Evolutionary conservation across 2,113 vertebrate species (phyloP), one percentile per base, ranked within the genome.

Genomic region (Pomatorhinus ruficollis): DNA sequence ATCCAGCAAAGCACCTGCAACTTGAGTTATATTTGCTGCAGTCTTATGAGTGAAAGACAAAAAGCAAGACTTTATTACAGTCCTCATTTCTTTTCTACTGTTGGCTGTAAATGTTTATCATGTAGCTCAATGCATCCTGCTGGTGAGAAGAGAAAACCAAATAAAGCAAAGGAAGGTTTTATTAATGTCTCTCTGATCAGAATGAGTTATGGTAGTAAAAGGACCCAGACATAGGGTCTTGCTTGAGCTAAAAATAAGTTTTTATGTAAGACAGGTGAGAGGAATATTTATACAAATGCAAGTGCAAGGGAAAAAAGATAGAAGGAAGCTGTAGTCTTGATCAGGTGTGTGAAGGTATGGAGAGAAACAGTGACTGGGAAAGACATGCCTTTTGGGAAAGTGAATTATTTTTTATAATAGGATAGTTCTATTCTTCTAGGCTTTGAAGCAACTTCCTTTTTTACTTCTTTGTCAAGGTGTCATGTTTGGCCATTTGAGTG

Each of bases 11-110:
- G 21, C 9, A 49, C 28, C 70, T 87, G n/a, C n/a, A 64, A 60
- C 31, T 28, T 23, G 35, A 33, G 45, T 87, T 74, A 24, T 35
- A 42, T 70, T 94, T 85, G 56, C 42, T 87, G 75, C 49, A 91
- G 59, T 60, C 57, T 78, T 80, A 52, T 45, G 45, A 85, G 33
- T n/a, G 30, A 87, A 91, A 84, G 49, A 89, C 47, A 84, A 82
- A 89, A 91, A 78, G 20, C 2, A 15, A 69, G 50, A 68, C 16
- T 83, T 49, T 85, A 25, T 92, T 87, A 87, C 27, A 83, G 31
- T 83, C 59, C 63, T 96, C 22, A 53, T 92, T 95, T 92, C 52
- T 94, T 88, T 75, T 42, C 74, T 93, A 89, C 89, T 93, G 86
- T 86, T 2, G 4, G 22, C 39, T 83, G 56, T 90, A 95, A 95